phyloP scores from a whole-genome alignment of 2,888 invertebrate species.

The Antheraea yamamai region DNA sequence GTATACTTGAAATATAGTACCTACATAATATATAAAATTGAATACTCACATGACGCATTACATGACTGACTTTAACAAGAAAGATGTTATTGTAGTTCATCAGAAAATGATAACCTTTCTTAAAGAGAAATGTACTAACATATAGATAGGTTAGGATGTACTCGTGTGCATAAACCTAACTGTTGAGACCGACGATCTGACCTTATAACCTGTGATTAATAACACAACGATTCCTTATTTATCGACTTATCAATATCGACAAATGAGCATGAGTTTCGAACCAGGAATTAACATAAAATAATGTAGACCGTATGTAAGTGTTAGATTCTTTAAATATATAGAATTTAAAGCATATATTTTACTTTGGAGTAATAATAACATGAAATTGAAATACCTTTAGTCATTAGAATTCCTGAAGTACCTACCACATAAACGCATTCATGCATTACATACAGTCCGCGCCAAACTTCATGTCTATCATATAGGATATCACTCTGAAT shows the following conservation, averaged over 20 bases:
- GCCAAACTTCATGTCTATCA: no score
- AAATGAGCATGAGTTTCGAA: neutral
- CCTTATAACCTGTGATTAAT: conserved; percentile 22
- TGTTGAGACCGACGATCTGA: conserved; percentile 10
- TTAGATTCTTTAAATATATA: no score
- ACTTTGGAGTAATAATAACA: no score
- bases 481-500: no score
- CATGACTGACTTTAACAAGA: neutral
- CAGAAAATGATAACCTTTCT: conserved; percentile 26
- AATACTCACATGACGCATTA: neutral
- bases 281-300: neutral
- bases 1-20: neutral
- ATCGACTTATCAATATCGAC: neutral
- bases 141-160: neutral
- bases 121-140: conserved; percentile 21
- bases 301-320: neutral
- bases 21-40: neutral
- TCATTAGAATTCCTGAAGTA: no score
- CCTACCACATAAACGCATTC: no score
- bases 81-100: neutral
- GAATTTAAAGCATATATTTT: no score
- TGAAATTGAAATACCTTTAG: no score
- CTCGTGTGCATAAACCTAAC: conserved; percentile 4
- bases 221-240: conserved; percentile 8
- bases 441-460: no score